These are phyloP conservation scores for Enteromius radiatus DNA, from an alignment of 2,797 vertebrate genomes.

Conservation along the genomic window DNA sequence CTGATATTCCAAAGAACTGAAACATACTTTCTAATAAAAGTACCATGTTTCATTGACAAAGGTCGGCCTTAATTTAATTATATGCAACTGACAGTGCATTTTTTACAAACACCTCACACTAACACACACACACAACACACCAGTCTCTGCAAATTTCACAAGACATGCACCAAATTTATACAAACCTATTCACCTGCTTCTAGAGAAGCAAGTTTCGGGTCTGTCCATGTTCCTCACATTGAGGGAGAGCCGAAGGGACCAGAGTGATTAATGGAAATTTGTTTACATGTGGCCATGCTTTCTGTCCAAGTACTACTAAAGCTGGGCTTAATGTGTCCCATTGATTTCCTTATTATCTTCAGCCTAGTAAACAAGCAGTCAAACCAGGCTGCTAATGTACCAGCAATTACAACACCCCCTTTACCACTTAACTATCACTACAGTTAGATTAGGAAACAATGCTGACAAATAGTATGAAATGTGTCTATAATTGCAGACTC, in stretches of 20 bases:
- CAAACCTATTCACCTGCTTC: background rate
- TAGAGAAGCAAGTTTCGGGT: background rate
- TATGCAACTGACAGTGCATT: slow-evolving; percentile 67
- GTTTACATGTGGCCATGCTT: slow-evolving; percentile 27
- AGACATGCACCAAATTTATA: background rate
- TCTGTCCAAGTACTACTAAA: slow-evolving; percentile 54
- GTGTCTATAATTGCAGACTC: background rate
- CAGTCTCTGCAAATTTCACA: background rate
- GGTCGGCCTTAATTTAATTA: slow-evolving; percentile 67
- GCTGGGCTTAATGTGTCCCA: slow-evolving; percentile 70
- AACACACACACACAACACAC: background rate
- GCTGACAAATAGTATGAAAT: background rate
- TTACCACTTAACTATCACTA: slow-evolving; percentile 8
- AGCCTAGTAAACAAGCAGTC: slow-evolving; percentile 79
- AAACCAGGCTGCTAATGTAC: slow-evolving; percentile 74
- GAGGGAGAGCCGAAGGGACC: slow-evolving; percentile 1
- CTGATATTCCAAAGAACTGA: background rate
- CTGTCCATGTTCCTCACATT: background rate
- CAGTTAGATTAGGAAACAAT: slow-evolving; percentile 61
- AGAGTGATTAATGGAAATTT: slow-evolving; percentile 39
- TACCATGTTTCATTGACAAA: slow-evolving; percentile 67
- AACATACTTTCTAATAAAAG: slow-evolving; percentile 32
- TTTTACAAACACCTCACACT: slow-evolving; percentile 1
- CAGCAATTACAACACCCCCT: slow-evolving; percentile 64
- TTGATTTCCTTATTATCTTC: slow-evolving; percentile 81